Evolutionary conservation across 2,888 invertebrate species (phyloP).

Genomic region (Eupsilia transversa): DNA sequence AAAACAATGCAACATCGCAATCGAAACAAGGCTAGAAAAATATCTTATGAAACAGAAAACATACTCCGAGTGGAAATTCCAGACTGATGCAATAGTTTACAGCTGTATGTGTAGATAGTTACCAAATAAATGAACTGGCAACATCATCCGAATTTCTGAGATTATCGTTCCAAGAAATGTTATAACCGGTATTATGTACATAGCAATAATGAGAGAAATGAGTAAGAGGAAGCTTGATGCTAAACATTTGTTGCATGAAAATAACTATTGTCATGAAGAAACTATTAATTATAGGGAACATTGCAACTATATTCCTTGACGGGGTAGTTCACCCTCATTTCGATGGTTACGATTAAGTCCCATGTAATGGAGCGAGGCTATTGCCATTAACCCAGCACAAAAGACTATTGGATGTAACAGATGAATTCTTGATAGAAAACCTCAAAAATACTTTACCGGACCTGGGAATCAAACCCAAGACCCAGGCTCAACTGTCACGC

Average conservation of each 20-base stretch:
- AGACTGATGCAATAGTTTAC: slow-evolving; percentile 31
- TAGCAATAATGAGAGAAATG: not conserved
- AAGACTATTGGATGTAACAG: not conserved
- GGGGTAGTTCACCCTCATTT: not conserved
- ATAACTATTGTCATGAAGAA: not conserved
- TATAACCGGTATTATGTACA: not conserved
- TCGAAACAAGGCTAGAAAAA: slow-evolving; percentile 38
- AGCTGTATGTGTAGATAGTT: not conserved
- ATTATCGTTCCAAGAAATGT: slow-evolving; percentile 7
- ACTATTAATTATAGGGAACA: too few relatives aligned
- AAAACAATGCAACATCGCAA: slow-evolving; percentile 34
- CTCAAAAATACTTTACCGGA: not conserved
- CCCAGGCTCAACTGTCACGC: not conserved
- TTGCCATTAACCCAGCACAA: not conserved
- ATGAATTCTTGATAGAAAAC: not conserved
- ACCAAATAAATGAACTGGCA: not conserved
- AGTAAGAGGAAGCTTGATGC: not conserved
- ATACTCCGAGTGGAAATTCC: slow-evolving; percentile 46
- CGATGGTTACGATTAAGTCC: not conserved
- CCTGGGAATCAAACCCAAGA: not conserved
- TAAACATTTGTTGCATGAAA: not conserved
- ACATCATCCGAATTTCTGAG: slow-evolving; percentile 5
- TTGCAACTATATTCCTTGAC: not conserved
- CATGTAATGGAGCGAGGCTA: too few relatives aligned
- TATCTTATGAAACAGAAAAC: slow-evolving; percentile 39